Evolutionary conservation across 2,888 invertebrate species (phyloP).

Genomic region (Rhyacophila evoluta): DNA sequence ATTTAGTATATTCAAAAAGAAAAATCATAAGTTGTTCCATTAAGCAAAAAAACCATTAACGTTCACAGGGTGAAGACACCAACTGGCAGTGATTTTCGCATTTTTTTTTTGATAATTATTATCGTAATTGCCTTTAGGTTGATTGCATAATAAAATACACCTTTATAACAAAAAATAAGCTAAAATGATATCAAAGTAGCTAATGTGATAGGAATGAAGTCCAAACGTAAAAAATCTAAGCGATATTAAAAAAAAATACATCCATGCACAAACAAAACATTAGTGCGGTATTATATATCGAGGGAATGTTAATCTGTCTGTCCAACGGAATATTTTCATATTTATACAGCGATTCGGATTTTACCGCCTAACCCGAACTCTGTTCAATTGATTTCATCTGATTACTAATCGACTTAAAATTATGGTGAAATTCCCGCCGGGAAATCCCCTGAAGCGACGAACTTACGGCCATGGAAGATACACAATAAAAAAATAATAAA

Average conservation of each 20-base stretch:
- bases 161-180: background rate
- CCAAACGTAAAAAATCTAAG: slow-evolving; percentile 41
- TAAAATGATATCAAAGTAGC: background rate
- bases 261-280: slow-evolving; percentile 53
- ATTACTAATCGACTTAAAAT: slow-evolving; percentile 43
- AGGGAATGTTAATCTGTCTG: slow-evolving; percentile 48
- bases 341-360: background rate
- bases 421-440: slow-evolving; percentile 45
- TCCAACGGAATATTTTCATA: slow-evolving; percentile 20
- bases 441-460: slow-evolving; percentile 20
- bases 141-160: background rate
- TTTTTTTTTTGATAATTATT: background rate
- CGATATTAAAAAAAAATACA: slow-evolving; percentile 45
- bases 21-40: background rate
- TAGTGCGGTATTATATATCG: slow-evolving; percentile 50
- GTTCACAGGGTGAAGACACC: background rate
- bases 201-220: background rate
- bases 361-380: too few relatives aligned
- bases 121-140: background rate
- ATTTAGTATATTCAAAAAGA: background rate
- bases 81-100: slow-evolving; percentile 36
- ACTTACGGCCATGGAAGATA: slow-evolving; percentile 25
- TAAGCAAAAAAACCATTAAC: background rate
- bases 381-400: slow-evolving; percentile 25
- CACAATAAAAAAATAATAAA: slow-evolving; percentile 43